A percentile compares a stretch with the other conserved stretches of the same genome.
phyloP scores from a whole-genome alignment of 35 echinoderm and acorn worm genomes.

The Stichopus chloronotus region DNA sequence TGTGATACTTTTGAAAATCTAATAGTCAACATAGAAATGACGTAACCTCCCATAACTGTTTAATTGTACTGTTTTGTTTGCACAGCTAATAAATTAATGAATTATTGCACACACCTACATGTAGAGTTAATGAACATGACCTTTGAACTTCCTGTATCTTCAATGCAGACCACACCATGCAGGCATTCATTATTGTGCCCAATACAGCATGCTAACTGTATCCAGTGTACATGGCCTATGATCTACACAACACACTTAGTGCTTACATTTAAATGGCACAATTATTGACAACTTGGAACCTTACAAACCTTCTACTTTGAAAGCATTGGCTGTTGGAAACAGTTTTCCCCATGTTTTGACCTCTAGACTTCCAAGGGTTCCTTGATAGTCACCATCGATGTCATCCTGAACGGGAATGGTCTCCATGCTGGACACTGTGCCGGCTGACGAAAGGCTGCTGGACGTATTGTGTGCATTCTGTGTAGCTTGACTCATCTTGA shows the following conservation, averaged over 20 bases:
- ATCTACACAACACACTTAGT: not conserved
- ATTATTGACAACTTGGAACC: not conserved
- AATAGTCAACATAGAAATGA: no score
- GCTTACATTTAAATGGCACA: not conserved
- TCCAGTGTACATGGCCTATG: no score
- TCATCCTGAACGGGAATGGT: conserved; percentile 95
- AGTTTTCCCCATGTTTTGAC: conserved; percentile 53
- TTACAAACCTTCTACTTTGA: conserved; percentile 26
- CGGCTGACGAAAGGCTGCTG: conserved; percentile 76
- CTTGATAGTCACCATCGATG: conserved; percentile 69
- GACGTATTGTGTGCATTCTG: conserved; percentile 70
- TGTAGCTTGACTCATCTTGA: conserved; percentile 11
- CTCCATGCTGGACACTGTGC: conserved; percentile 91
- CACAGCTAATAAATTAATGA: no score
- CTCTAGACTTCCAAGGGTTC: not conserved
- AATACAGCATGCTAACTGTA: no score
- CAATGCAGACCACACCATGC: no score
- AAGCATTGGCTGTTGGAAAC: conserved; percentile 14
- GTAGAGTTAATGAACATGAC: no score
- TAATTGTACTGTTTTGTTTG: no score
- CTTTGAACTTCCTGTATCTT: no score
- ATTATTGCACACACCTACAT: no score
- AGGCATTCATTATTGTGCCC: no score
- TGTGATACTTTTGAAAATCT: no score
- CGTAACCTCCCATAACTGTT: no score